Evolutionary conservation across 2,888 invertebrate species (phyloP), one percentile per base, ranked within the genome.

Genomic region (Priocnemis perturbator): DNA sequence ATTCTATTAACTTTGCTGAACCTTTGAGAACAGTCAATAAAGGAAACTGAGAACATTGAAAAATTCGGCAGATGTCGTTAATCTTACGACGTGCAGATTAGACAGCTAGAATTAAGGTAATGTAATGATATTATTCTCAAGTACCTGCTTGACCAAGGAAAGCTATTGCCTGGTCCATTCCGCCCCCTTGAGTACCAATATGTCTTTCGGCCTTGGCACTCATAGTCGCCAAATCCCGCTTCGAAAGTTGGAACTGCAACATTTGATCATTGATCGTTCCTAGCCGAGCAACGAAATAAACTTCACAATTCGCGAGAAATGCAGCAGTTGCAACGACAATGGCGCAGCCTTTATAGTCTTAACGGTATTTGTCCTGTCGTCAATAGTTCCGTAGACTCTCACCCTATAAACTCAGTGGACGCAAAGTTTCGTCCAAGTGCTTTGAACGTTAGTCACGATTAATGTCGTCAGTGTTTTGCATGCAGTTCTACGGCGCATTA

Each of bases 81-180:
- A 50, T 19, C 20, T 50, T 50, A 50, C 50, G 20, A 50, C 4
- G 5, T 47, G 7, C 1, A 37, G 37, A 37, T 11, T 37, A 37
- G 4, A 37, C 11, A 11, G 11, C 5, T 1, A 37, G 11, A 37
- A 37, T 9, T 37, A 26, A 26, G 26, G 26, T 26, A 7, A 26
- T 3, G 7, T 26, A 26, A 26, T 7, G 26, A 7, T 26, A 4
- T 7, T 4, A 26, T 37, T 11, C 14, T 37, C 11, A 78, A 77
- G 85, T 86, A 93, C 93, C 94, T 88, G 93, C 91, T 85, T 93
- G 93, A 2, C 96, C 99, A 52, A 98, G 92, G 89, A 98, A 96
- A 61, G 97, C 97, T 83, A 98, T 98, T 0, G 99, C 98, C 90
- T 99, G 99, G 90, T 99, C 99, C 99, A 99, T 99, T 71, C 99